Conservation (phyloP, 2,113 vertebrate species). For the Carassius gibelio region DNA sequence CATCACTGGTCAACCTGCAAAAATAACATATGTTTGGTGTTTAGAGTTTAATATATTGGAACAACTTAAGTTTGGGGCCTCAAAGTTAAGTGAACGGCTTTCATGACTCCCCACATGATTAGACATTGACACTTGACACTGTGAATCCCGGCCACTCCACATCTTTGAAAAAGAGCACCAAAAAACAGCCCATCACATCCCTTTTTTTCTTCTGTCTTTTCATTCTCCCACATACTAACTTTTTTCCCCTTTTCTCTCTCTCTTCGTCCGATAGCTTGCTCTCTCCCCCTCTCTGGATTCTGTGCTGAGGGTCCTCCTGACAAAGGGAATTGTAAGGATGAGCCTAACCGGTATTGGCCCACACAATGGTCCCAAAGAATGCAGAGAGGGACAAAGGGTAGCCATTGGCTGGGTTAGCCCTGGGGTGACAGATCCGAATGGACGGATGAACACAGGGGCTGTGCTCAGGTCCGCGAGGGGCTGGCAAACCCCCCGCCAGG, state of each 20-base stretch:
- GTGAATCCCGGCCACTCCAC: conserved; percentile 21
- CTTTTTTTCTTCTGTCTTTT: conserved; percentile 44
- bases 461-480: conserved; percentile 84
- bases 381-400: conserved; percentile 83
- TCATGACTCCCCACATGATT: conserved; percentile 24
- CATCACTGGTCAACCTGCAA: neutral
- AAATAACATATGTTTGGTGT: neutral
- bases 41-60: neutral
- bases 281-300: conserved; percentile 81
- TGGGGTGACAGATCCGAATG: conserved; percentile 98
- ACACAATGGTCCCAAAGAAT: conserved; percentile 95
- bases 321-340: conserved; percentile 99
- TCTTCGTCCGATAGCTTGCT: conserved; percentile 37
- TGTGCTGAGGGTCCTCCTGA: conserved; percentile 84
- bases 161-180: conserved; percentile 61
- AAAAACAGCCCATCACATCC: conserved; percentile 49
- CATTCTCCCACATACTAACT: conserved; percentile 44
- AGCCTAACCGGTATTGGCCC: conserved; percentile 91
- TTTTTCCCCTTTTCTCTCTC: conserved; percentile 41
- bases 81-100: neutral
- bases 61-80: conserved; percentile 1
- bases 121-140: conserved; percentile 31
- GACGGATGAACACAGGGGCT: conserved; percentile 96
- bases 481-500: conserved; percentile 87
- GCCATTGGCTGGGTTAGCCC: conserved; percentile 90